phyloP scores from a whole-genome alignment of 92 coral and sea anemone species.

The Umimayanthus kanabou region DNA sequence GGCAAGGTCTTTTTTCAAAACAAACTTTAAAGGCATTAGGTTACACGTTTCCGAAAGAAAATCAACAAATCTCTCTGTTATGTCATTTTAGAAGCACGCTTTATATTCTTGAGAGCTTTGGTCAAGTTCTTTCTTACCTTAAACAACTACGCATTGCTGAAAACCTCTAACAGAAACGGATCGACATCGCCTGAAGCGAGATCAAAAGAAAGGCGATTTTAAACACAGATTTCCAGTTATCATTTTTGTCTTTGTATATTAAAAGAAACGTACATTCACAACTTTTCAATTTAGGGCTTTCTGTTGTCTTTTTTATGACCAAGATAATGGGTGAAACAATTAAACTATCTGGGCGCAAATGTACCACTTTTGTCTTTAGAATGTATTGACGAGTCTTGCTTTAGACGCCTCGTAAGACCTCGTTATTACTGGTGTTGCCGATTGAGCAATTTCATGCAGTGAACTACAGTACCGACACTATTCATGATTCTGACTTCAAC shows the following conservation, averaged over 20 bases:
- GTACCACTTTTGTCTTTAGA: too few relatives aligned
- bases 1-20: too few relatives aligned
- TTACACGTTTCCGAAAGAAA: not conserved
- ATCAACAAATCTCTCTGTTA: not conserved
- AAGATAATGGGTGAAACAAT: not conserved
- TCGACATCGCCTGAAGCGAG: conserved; percentile 64
- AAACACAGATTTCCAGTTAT: conserved; percentile 37
- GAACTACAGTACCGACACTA: too few relatives aligned
- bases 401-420: too few relatives aligned
- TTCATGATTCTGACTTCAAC: not conserved
- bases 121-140: conserved; percentile 51
- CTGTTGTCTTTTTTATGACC: not conserved
- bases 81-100: not conserved
- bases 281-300: not conserved
- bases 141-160: conserved; percentile 56
- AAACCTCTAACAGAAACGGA: conserved; percentile 71
- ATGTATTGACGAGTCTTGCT: too few relatives aligned
- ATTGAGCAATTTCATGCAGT: not conserved
- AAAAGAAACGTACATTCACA: not conserved
- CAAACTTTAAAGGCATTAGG: not conserved
- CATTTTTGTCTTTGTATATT: not conserved
- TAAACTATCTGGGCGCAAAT: not conserved
- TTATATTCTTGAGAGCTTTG: not conserved
- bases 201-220: conserved; percentile 48
- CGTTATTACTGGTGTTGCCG: too few relatives aligned